Conservation (phyloP, 1,140 invertebrate genomes). For the Trichonephila clavata region DNA sequence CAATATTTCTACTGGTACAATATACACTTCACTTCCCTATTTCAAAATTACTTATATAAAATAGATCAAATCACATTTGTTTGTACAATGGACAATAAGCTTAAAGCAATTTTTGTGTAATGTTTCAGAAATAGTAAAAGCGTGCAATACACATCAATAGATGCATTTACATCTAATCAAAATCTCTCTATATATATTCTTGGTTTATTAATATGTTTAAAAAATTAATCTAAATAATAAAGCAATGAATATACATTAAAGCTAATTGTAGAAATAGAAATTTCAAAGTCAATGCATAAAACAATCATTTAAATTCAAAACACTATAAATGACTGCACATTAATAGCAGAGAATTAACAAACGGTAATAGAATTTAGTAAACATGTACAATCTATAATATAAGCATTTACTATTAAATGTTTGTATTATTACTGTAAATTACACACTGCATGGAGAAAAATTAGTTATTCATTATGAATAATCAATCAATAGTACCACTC, state of each 20-base stretch:
- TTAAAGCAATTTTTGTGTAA: neutral
- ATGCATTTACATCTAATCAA: neutral
- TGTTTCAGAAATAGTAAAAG: neutral
- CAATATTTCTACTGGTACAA: conserved; percentile 45
- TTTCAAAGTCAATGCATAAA: neutral
- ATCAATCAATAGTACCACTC: too few species aligned
- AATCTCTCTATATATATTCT: too few species aligned
- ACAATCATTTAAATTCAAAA: neutral
- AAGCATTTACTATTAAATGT: neutral
- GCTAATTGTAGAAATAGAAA: neutral
- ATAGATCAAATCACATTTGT: conserved; percentile 37
- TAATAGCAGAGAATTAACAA: neutral
- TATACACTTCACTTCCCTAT: conserved; percentile 11
- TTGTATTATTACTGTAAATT: too few species aligned
- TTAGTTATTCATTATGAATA: too few species aligned
- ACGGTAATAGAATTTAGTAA: neutral
- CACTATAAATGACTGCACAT: neutral
- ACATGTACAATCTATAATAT: neutral
- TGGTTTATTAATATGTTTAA: too few species aligned
- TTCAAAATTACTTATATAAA: conserved; percentile 47
- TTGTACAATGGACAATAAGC: conserved; percentile 6
- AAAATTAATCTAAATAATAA: too few species aligned
- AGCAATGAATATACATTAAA: neutral
- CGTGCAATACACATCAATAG: neutral
- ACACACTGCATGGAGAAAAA: too few species aligned